Percentiles rank a stretch among this genome's conserved stretches.
Conservation (phyloP, 2,888 invertebrate genomes). For the Fissipunctia ypsillon region DNA sequence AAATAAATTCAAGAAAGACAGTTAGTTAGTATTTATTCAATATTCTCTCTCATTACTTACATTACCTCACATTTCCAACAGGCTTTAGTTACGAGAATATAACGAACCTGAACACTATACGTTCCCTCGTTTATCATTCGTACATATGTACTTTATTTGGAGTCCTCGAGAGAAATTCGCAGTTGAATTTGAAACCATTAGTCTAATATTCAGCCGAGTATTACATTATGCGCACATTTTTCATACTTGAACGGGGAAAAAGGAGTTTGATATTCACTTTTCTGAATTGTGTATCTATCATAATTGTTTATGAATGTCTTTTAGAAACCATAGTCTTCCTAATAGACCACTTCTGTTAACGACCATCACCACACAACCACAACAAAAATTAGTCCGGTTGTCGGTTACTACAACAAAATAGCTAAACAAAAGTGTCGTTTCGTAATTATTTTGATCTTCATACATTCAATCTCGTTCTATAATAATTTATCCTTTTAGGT, state of each 20-base stretch:
- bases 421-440: neutral
- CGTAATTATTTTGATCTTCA: neutral
- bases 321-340: neutral
- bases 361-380: neutral
- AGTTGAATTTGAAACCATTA: slow-evolving; percentile 52
- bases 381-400: neutral
- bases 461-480: neutral
- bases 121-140: slow-evolving; percentile 49
- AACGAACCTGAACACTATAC: slow-evolving; percentile 31
- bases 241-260: slow-evolving; percentile 19
- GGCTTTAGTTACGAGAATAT: slow-evolving; percentile 29
- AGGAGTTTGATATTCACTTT: neutral
- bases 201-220: slow-evolving; percentile 34
- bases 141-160: slow-evolving; percentile 48
- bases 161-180: slow-evolving; percentile 40
- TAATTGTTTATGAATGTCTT: neutral
- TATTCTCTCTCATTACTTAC: slow-evolving; percentile 16
- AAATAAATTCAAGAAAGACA: too few species aligned
- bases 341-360: neutral
- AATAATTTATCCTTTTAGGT: neutral
- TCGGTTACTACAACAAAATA: too few species aligned
- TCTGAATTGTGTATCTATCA: neutral
- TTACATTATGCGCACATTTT: slow-evolving; percentile 42
- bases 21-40: slow-evolving; percentile 9
- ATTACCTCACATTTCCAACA: slow-evolving; percentile 1